phyloP scores from a whole-genome alignment of 2,797 vertebrate species.

The Hipposideros larvatus region DNA sequence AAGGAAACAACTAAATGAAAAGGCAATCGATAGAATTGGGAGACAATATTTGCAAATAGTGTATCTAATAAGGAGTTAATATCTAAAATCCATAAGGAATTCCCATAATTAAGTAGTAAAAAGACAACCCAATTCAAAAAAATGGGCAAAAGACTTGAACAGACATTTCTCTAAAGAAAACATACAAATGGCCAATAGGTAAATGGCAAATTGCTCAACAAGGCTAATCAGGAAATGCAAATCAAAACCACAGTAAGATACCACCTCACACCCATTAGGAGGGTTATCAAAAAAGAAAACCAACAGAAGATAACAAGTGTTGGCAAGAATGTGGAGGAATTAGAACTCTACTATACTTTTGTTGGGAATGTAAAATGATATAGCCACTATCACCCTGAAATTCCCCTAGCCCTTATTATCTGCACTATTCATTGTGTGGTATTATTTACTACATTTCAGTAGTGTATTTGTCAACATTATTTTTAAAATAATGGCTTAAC shows the following conservation, averaged over 20 bases:
- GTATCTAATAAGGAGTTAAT: neutral
- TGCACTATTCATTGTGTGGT: neutral
- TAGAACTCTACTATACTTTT: neutral
- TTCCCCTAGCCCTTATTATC: neutral
- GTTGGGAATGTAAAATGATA: neutral
- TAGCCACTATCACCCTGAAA: too few relatives aligned
- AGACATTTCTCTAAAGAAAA: neutral
- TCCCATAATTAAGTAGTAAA: neutral
- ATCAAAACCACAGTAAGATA: neutral
- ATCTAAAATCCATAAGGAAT: neutral
- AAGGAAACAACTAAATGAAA: neutral
- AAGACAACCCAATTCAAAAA: neutral
- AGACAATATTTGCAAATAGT: neutral
- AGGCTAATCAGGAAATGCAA: neutral
- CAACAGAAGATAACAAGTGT: neutral
- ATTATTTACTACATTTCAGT: neutral
- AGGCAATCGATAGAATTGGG: neutral
- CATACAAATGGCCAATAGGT: neutral
- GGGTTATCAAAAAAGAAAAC: neutral
- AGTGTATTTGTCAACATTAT: neutral
- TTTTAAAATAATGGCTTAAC: neutral
- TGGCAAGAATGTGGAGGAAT: neutral
- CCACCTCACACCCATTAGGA: neutral
- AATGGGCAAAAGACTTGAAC: neutral
- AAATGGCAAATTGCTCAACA: neutral